Evolutionary conservation across 2,888 invertebrate genomes (phyloP).

Genomic region (Trissonchulus latispiculum): DNA sequence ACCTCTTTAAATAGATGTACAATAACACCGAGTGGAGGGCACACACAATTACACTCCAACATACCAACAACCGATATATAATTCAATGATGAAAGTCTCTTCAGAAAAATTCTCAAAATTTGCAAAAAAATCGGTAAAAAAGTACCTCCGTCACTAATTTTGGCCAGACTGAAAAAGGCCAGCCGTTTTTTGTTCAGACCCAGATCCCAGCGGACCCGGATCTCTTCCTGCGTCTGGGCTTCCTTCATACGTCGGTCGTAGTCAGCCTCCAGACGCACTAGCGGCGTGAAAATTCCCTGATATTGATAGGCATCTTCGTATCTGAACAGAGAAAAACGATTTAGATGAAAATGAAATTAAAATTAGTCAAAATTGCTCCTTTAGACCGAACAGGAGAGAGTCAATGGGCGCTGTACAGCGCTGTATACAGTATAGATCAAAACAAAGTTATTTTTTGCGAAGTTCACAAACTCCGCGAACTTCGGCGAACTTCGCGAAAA

Average conservation of each 20-base stretch:
- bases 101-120: conserved; percentile 19
- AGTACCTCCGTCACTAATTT: conserved; percentile 69
- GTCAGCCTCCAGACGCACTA: conserved; percentile 93
- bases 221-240: conserved; percentile 93
- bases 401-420: no score
- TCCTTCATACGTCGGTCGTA: conserved; percentile 96
- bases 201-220: conserved; percentile 96
- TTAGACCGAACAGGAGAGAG: background rate
- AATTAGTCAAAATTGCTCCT: background rate
- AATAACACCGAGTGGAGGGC: background rate
- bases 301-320: conserved; percentile 99
- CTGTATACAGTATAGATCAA: background rate
- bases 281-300: conserved; percentile 90
- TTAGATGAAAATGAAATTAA: background rate
- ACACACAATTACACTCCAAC: background rate
- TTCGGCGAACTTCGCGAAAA: no score
- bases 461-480: no score
- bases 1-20: no score
- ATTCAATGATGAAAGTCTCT: conserved; percentile 3
- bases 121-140: no score
- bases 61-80: background rate
- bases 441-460: background rate
- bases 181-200: conserved; percentile 95
- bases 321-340: conserved; percentile 48
- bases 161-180: conserved; percentile 91